Conservation (phyloP, 2,113 vertebrate species). For the Myrmophylax atrothorax region DNA sequence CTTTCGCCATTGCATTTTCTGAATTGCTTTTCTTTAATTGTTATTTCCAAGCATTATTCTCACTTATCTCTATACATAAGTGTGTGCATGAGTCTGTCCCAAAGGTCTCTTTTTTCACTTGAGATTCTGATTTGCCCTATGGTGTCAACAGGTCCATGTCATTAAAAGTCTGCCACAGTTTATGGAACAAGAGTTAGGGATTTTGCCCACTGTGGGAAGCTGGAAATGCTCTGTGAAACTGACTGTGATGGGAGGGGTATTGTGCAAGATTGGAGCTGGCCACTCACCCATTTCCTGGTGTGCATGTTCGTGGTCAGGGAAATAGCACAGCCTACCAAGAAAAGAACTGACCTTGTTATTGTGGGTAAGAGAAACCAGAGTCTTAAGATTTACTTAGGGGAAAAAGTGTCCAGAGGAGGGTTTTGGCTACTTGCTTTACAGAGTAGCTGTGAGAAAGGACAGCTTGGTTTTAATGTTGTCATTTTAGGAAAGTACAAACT, state of each 20-base stretch:
- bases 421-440: conserved; percentile 16
- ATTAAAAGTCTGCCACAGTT: not conserved
- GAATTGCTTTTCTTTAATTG: not conserved
- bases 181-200: rapidly evolving
- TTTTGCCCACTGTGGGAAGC: rapidly evolving
- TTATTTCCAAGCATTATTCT: not conserved
- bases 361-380: not conserved
- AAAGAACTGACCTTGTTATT: not conserved
- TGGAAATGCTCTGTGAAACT: not conserved
- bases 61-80: not conserved
- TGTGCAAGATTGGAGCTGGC: not conserved
- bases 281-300: not conserved
- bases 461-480: conserved; percentile 18
- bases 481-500: not conserved
- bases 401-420: not conserved
- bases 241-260: not conserved
- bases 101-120: not conserved
- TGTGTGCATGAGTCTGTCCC: not conserved
- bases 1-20: not conserved
- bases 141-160: not conserved
- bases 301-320: not conserved
- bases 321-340: not conserved
- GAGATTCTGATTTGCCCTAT: not conserved
- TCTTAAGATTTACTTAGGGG: not conserved
- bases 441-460: not conserved